Percentiles rank a stretch among this genome's conserved stretches.
These are phyloP conservation scores for Hemicentrotus pulcherrimus DNA, from an alignment of 35 echinoderm and acorn worm genomes.

Conservation along the genomic window DNA sequence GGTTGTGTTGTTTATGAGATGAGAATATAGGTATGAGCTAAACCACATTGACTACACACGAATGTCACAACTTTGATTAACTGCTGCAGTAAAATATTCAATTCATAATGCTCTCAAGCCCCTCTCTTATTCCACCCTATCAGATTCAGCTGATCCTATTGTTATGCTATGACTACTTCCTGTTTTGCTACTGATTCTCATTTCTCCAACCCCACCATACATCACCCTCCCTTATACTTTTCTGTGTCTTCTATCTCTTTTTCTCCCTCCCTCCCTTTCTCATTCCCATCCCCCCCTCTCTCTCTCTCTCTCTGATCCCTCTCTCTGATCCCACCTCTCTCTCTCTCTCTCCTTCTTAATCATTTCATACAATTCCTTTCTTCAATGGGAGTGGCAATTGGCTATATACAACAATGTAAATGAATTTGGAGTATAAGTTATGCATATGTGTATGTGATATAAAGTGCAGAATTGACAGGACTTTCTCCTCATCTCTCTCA, in stretches of 20 bases:
- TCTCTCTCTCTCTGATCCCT: too few species aligned
- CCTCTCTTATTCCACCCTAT: background rate
- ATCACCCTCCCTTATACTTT: too few species aligned
- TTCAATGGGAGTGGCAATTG: background rate
- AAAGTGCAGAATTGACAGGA: background rate
- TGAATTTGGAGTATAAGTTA: background rate
- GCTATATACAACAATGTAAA: background rate
- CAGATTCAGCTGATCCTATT: background rate
- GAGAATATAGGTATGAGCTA: slow-evolving; percentile 5
- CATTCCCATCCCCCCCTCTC: too few species aligned
- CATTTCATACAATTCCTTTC: background rate
- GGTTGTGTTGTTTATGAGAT: slow-evolving; percentile 5
- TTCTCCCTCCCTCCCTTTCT: too few species aligned
- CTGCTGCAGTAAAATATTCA: background rate
- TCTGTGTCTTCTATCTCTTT: too few species aligned
- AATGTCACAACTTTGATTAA: background rate
- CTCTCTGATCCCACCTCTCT: too few species aligned
- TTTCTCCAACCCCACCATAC: background rate
- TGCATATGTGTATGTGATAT: background rate
- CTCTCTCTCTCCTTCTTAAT: background rate
- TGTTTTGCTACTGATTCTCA: background rate
- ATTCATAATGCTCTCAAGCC: background rate
- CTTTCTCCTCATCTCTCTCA: background rate
- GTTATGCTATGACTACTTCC: background rate
- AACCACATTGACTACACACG: background rate